These are phyloP conservation scores for Numenius phaeopus DNA, from an alignment of 2,797 vertebrate species.

Conservation along the genomic window DNA sequence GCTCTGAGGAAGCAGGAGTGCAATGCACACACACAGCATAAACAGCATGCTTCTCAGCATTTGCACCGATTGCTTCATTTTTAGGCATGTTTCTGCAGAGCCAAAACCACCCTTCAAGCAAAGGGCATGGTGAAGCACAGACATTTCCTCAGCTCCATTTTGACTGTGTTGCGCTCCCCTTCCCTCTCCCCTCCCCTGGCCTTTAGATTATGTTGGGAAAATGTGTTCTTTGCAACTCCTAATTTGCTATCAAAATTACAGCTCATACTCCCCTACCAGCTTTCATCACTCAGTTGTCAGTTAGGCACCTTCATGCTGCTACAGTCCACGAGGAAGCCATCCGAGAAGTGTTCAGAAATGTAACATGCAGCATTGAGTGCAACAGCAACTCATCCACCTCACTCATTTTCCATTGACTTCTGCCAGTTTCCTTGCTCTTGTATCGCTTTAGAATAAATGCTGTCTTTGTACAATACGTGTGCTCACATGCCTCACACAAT, in stretches of 20 bases:
- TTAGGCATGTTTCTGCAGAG: not conserved
- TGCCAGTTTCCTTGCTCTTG: not conserved
- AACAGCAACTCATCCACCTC: not conserved
- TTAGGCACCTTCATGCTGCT: not conserved
- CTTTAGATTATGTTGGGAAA: not conserved
- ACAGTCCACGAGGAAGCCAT: not conserved
- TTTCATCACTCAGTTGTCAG: not conserved
- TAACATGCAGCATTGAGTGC: not conserved
- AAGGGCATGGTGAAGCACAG: not conserved
- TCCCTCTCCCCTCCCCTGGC: fast-evolving
- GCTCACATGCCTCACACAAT: not conserved
- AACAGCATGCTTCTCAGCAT: not conserved
- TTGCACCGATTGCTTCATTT: not conserved
- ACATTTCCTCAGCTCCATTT: not conserved
- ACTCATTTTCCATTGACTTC: not conserved
- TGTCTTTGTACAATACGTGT: not conserved
- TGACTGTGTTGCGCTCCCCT: fast-evolving
- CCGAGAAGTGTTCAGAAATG: not conserved
- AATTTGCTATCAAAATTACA: not conserved
- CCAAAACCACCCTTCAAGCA: not conserved
- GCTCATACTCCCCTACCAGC: not conserved
- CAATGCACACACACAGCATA: not conserved
- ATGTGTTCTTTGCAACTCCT: not conserved
- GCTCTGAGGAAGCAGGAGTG: not conserved
- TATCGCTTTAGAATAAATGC: not conserved